Base-by-base conservation (phyloP, 2,888 invertebrate species). In the Lithodes maja region DNA sequence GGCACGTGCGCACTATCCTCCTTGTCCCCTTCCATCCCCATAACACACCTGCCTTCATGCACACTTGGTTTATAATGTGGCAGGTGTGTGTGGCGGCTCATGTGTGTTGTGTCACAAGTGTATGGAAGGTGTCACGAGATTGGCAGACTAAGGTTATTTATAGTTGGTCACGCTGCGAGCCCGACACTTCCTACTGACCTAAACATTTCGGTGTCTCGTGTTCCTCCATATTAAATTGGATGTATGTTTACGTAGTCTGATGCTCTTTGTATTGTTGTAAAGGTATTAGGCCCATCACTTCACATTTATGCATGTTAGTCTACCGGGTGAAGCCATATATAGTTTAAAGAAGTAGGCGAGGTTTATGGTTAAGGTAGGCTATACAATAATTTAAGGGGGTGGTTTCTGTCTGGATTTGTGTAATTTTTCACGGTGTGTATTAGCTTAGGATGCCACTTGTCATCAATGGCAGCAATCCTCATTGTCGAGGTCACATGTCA, bases 1-100 rank as follows among this genome's bases (percentile, higher is more conserved):
- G 85, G 88, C 88, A 89, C 88, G 88, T 89, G 88, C 88, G 88
- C 88, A 89, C 33, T 83, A 61, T 33, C 17, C 50, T 15, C 74
- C 69, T 52, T 74, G 80, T 55, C 77, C 2, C 9, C 0, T 71
- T 2, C 3, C 33, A 17, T 54, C 83, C 17, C 33, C 12, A 15
- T 82, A n/a, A 1, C 55, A 15, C 68, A n/a, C 50, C 68, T 55
- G 82, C 17, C 61, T 52, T 49, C 49, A 17, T 53, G 7, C 54
- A 54, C 53, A 80, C 79, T 15, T 53, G 78, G 2, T 15, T 5
- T 78, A 78, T 1, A 80, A 17, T 53, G 71, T 71, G 71, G 71
- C 71, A 77, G 77, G 77, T 77, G 77, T 77, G 17, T 74, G 74
- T 74, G 74, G n/a, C 33, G n/a, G 74, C 12, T 33, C 3, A 5